Evolutionary conservation across 1,140 invertebrate genomes (phyloP).

Genomic region (Thaumatotibia leucotreta): DNA sequence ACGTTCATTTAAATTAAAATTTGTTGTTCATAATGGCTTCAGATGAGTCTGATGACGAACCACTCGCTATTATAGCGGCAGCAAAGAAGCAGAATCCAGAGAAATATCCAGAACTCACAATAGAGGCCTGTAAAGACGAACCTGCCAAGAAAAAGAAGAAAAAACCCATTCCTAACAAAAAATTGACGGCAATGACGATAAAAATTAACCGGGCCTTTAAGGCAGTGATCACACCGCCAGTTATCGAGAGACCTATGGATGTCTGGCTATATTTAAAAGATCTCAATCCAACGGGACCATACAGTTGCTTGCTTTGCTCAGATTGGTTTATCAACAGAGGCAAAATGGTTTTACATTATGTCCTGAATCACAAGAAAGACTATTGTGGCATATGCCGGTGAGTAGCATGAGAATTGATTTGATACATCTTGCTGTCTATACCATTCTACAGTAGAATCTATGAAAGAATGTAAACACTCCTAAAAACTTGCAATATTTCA

Average conservation of each 20-base stretch:
- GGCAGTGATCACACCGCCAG: conserved; percentile 25
- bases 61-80: conserved; percentile 59
- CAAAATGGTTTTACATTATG: conserved; percentile 67
- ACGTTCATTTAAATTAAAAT: too few relatives aligned
- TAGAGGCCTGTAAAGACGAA: background rate
- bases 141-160: conserved; percentile 38
- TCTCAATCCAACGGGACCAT: conserved; percentile 63
- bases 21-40: too few relatives aligned
- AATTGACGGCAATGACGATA: conserved; percentile 37
- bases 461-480: too few relatives aligned
- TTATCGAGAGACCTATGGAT: conserved; percentile 57
- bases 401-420: conserved; percentile 14
- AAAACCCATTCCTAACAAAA: conserved; percentile 32
- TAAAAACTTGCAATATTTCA: too few relatives aligned
- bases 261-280: conserved; percentile 72
- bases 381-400: conserved; percentile 73
- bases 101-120: conserved; percentile 17
- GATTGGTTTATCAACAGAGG: conserved; percentile 71
- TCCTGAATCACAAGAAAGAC: conserved; percentile 69
- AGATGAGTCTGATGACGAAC: conserved; percentile 70
- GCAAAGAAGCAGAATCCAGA: conserved; percentile 48
- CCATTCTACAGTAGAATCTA: too few relatives aligned
- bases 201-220: conserved; percentile 37
- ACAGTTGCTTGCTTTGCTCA: conserved; percentile 64
- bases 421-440: too few relatives aligned